Evolutionary conservation across 2,888 invertebrate genomes (phyloP), one percentile per base, ranked within the genome.

Genomic region (Temnothorax ravouxi): DNA sequence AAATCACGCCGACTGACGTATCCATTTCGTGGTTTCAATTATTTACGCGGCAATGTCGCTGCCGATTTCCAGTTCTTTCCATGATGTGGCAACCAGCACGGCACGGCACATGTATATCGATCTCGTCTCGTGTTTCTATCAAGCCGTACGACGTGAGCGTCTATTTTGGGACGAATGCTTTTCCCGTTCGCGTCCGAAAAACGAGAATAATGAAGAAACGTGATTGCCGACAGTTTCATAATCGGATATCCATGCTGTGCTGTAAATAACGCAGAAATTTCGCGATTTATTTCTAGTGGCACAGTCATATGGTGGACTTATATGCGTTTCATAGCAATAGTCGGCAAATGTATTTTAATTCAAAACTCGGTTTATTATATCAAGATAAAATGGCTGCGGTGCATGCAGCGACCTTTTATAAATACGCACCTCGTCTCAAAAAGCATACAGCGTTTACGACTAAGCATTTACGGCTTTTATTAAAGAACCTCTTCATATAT

Each of bases 21-120:
- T 90, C 89, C 89, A 90, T 89, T 88, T 82, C 87, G 84, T 54
- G 84, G 75, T 29, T 82, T 89, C 86, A 86, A 90, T 89, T 89
- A 89, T 89, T 90, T 88, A 89, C 81, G 81, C 56, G 66, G 66
- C 64, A 38, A 38, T 80, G 69, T 66, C 67, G 82, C 41, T 72
- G 66, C 80, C 50, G 15, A 80, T 74, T 76, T 72, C 13, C 25
- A 47, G 76, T 72, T 81, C 80, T 88, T 84, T 86, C 81, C 52
- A 52, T 75, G 59, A 62, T 41, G 59, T 54, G 44, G 84, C 67
- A 59, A 75, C 47, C 50, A 64, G 41, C 66, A 44, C 54, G 56
- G 82, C 50, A 29, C 44, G 38, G 66, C 21, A 41, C 66, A 18
- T 9, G 79, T 66, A 69, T 74, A 86, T 88, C 87, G 84, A 88